Percentiles rank a stretch among this genome's conserved stretches.
These are phyloP conservation scores for Diabrotica virgifera DNA, from an alignment of 1,140 invertebrate genomes.

Conservation along the genomic window DNA sequence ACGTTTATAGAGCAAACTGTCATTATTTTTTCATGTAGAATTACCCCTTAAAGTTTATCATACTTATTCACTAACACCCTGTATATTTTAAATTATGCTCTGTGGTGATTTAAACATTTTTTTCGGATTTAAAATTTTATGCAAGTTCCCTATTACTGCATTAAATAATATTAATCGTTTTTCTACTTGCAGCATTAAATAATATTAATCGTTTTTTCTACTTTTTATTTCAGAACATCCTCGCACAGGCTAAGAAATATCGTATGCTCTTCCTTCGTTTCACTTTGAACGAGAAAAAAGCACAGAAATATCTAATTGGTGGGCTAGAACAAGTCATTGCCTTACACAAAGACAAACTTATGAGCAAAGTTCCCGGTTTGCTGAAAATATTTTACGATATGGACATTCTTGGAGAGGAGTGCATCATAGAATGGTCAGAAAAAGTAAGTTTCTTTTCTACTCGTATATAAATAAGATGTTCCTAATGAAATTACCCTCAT, in stretches of 20 bases:
- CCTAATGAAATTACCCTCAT: too few relatives aligned
- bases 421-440: constrained; percentile 89
- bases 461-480: too few relatives aligned
- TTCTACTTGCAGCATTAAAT: too few relatives aligned
- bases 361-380: constrained; percentile 86
- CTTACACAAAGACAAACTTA: constrained; percentile 72
- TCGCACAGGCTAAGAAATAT: constrained; percentile 50
- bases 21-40: too few relatives aligned
- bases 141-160: too few relatives aligned
- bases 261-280: constrained; percentile 78
- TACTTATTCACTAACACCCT: too few relatives aligned
- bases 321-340: constrained; percentile 93
- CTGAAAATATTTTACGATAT: constrained; percentile 92
- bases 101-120: too few relatives aligned
- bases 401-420: constrained; percentile 93
- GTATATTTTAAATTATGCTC: too few relatives aligned
- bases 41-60: too few relatives aligned
- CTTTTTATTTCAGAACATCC: constrained; percentile 13
- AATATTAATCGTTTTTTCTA: constrained; percentile 9
- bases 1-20: too few relatives aligned
- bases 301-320: constrained; percentile 92
- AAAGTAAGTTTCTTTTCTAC: constrained; percentile 59
- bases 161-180: not conserved
- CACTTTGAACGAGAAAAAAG: constrained; percentile 83
- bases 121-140: too few relatives aligned